Conservation (phyloP, 2,888 invertebrate species). For the Patella caerulea region DNA sequence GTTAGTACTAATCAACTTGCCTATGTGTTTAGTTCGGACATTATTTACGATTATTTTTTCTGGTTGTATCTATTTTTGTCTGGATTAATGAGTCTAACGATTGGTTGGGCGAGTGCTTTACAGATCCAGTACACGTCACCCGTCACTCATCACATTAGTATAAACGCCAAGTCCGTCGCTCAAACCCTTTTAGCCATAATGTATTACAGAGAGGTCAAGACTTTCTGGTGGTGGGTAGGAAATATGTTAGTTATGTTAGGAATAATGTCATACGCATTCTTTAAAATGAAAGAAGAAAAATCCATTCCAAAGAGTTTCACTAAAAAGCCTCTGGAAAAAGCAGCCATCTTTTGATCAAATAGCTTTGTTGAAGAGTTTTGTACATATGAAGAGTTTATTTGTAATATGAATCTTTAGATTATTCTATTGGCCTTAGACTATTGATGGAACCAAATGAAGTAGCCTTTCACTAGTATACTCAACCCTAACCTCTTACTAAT, state of each 20-base stretch:
- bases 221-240: conserved; percentile 68
- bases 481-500: too few species aligned
- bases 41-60: conserved; percentile 43
- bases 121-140: conserved; percentile 71
- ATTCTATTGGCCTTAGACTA: too few species aligned
- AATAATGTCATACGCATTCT: conserved; percentile 60
- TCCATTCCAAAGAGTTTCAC: too few species aligned
- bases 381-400: too few species aligned
- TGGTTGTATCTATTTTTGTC: conserved; percentile 61
- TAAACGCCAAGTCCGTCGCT: conserved; percentile 68
- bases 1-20: conserved; percentile 62
- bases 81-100: conserved; percentile 62
- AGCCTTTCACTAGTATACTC: too few species aligned
- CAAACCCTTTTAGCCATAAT: conserved; percentile 70
- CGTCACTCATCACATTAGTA: conserved; percentile 69
- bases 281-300: too few species aligned
- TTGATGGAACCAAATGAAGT: too few species aligned
- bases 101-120: conserved; percentile 68
- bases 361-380: too few species aligned
- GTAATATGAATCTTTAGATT: too few species aligned
- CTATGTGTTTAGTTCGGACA: conserved; percentile 46
- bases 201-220: conserved; percentile 62
- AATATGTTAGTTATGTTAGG: conserved; percentile 67
- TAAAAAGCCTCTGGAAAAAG: too few species aligned
- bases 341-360: too few species aligned